Percentiles rank a stretch among this genome's conserved stretches.
These are phyloP conservation scores for Cerastis leucographa DNA, from an alignment of 2,888 invertebrate species.

Conservation along the genomic window DNA sequence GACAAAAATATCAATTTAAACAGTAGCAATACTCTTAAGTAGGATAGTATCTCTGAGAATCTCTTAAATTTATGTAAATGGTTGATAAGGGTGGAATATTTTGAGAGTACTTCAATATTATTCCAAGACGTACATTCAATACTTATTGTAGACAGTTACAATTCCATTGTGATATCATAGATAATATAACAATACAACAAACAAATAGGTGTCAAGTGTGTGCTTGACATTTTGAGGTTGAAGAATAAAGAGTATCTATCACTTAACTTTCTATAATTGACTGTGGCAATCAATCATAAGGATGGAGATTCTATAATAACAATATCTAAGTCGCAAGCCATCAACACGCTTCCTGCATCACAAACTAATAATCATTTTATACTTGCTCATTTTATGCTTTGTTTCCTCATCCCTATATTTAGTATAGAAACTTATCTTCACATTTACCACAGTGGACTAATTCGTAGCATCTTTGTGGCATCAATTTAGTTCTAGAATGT, in stretches of 20 bases:
- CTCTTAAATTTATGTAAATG: not conserved
- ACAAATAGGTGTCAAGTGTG: conserved; percentile 34
- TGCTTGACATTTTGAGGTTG: conserved; percentile 29
- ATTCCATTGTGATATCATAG: conserved; percentile 34
- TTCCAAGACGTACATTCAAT: conserved; percentile 15
- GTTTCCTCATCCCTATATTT: conserved; percentile 1
- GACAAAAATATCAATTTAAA: not conserved
- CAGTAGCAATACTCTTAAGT: not conserved
- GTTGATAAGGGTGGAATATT: conserved; percentile 11
- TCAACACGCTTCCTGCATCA: conserved; percentile 28
- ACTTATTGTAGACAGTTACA: conserved; percentile 38
- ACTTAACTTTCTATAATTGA: conserved; percentile 31
- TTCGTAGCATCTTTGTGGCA: not conserved
- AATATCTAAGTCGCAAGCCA: conserved; percentile 8
- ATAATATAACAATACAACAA: conserved; percentile 35
- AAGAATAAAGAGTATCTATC: conserved; percentile 8
- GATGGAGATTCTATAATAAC: conserved; percentile 15
- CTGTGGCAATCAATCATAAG: conserved; percentile 6
- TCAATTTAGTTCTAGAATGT: conserved; percentile 12
- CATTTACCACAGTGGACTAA: not conserved
- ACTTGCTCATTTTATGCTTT: conserved; percentile 18
- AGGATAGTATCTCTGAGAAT: not conserved
- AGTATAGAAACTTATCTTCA: conserved; percentile 5
- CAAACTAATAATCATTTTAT: not conserved
- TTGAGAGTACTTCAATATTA: conserved; percentile 15